A percentile compares a stretch with the other conserved stretches of the same genome.
Conservation (phyloP, 2,888 invertebrate species). For the Drosophila mettleri region DNA sequence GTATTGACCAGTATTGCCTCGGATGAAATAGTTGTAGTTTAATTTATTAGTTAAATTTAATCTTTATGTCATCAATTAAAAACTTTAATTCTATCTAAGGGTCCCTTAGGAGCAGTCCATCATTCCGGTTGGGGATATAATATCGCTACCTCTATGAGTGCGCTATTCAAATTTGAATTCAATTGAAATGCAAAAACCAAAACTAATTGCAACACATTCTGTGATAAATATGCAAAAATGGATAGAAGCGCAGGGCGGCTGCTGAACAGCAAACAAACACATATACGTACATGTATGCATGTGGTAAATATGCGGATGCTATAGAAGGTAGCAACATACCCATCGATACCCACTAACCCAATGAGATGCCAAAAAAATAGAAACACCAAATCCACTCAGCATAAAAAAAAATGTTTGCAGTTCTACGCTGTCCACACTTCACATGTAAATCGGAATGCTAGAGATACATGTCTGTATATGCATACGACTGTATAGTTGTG, state of each 20-base stretch:
- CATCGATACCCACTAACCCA: conserved; percentile 34
- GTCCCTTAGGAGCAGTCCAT: conserved; percentile 1
- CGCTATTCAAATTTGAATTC: conserved; percentile 33
- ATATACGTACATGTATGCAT: no score
- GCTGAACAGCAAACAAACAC: neutral
- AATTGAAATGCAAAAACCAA: conserved; percentile 58
- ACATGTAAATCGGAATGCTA: conserved; percentile 38
- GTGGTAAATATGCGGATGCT: neutral
- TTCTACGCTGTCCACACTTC: conserved; percentile 51
- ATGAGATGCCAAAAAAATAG: conserved; percentile 19
- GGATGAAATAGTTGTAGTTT: neutral
- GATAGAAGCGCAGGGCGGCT: conserved; percentile 34
- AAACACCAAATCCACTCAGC: conserved; percentile 16
- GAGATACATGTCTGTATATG: neutral
- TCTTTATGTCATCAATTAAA: neutral
- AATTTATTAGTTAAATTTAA: neutral
- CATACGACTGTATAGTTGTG: neutral
- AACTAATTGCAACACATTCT: conserved; percentile 54
- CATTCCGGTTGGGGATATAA: conserved; percentile 5
- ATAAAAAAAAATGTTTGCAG: conserved; percentile 48
- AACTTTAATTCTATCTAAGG: neutral
- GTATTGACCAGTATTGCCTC: no score
- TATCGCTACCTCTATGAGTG: neutral
- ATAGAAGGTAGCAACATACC: conserved; percentile 5
- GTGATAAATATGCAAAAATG: conserved; percentile 60